Percentiles rank a stretch among this genome's conserved stretches.
phyloP scores from a whole-genome alignment of 1,140 invertebrate genomes.

The Phortica variegata region DNA sequence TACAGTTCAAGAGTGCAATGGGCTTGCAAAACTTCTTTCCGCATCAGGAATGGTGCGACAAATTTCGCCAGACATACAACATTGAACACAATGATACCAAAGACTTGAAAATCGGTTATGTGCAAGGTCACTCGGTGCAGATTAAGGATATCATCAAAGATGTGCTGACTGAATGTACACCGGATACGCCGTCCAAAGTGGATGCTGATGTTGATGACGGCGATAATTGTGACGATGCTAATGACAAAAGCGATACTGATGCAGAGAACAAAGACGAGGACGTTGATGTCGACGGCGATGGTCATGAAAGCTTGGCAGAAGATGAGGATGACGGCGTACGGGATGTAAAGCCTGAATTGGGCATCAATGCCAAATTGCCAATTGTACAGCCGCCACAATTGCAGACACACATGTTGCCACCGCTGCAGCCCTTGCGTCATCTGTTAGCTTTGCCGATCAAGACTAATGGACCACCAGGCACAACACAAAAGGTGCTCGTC shows the following conservation, averaged over 20 bases:
- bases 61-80: slow-evolving; percentile 43
- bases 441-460: slow-evolving; percentile 27
- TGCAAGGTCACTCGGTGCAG: slow-evolving; percentile 45
- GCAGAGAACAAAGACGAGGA: slow-evolving; percentile 16
- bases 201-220: slow-evolving; percentile 9
- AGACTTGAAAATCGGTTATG: slow-evolving; percentile 39
- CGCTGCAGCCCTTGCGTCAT: slow-evolving; percentile 8
- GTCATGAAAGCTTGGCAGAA: slow-evolving; percentile 20
- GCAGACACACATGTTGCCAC: slow-evolving; percentile 7
- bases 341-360: slow-evolving; percentile 30
- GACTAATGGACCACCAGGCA: slow-evolving; percentile 28
- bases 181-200: slow-evolving; percentile 19
- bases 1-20: slow-evolving; percentile 51
- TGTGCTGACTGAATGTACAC: slow-evolving; percentile 33
- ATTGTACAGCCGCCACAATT: slow-evolving; percentile 18
- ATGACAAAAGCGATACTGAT: slow-evolving; percentile 19
- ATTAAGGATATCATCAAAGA: slow-evolving; percentile 52
- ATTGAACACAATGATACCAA: slow-evolving; percentile 41
- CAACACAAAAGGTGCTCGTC: slow-evolving; percentile 45
- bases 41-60: slow-evolving; percentile 52
- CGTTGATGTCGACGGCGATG: slow-evolving; percentile 37
- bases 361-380: slow-evolving; percentile 17
- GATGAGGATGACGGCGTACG: slow-evolving; percentile 11
- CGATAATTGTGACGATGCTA: slow-evolving; percentile 5
- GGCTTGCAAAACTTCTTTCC: slow-evolving; percentile 46